Base-by-base conservation (phyloP, 2,888 invertebrate genomes). In the Caenorhabditis sp. region DNA sequence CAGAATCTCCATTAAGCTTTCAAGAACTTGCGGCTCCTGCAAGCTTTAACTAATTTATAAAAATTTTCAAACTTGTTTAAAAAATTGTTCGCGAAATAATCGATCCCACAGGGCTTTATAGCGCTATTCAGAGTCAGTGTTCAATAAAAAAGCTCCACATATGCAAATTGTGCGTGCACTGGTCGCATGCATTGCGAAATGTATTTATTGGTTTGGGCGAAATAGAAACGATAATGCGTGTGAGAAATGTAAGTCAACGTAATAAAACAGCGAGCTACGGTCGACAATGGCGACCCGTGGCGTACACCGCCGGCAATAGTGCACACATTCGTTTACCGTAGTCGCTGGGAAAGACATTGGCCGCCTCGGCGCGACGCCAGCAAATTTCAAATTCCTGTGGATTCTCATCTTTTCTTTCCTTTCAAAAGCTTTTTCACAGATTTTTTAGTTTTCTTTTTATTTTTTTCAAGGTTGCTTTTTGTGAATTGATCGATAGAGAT, bases 171-270 rank as follows among this genome's bases (percentile, higher is more conserved):
- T 50, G 9, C 5, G 18, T 50, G 18, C 26, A 62, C 26, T 1
- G 35, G 15, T 11, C 32, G 18, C 15, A 9, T 47, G 9, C 9
- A 72, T 72, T 72, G 56, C 64, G 71, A 72, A 72, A 72, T 71
- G 18, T 40, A 18, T 22, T 22, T 65, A 35, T 68, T 56, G 51
- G 55, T 35, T 32, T 13, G 11, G 62, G 28, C 18, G 3, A n/a
- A 28, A 20, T 22, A 22, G 20, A 32, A n/a, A 55, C 24, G 53
- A 55, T 67, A 55, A 44, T 50, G 64, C 35, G 53, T 44, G 67
- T n/a, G 55, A 18, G 22, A 28, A 53, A 37, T 26, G 18, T 64
- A 64, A 72, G 15, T 50, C 71, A 62, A 71, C 71, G 71, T 71
- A 51, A 24, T 40, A 37, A 44, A 44, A 56, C 18, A 5, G 5